A percentile compares a stretch with the other conserved stretches of the same genome.
These are phyloP conservation scores for Drosophila suzukii DNA, from an alignment of 1,140 invertebrate species.

Conservation along the genomic window DNA sequence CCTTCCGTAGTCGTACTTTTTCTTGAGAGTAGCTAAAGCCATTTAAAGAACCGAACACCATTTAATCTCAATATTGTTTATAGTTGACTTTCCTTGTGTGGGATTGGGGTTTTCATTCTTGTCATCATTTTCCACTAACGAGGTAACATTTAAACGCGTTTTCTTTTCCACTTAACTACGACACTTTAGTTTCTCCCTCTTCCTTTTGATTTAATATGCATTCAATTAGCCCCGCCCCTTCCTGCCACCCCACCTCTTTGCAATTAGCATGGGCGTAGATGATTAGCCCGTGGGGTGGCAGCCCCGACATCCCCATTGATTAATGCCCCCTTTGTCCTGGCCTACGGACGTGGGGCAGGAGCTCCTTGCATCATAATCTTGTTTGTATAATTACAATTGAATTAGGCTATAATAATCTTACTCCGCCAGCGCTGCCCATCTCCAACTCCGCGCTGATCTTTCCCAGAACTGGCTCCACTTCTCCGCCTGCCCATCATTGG, in stretches of 20 bases:
- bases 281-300: conserved; percentile 26
- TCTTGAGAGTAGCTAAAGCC: conserved; percentile 60
- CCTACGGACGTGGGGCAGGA: not conserved
- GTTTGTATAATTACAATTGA: conserved; percentile 71
- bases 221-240: conserved; percentile 38
- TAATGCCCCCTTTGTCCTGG: conserved; percentile 20
- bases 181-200: conserved; percentile 35
- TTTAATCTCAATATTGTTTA: conserved; percentile 42
- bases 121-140: conserved; percentile 67
- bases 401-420: conserved; percentile 76
- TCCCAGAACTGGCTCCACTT: conserved; percentile 2
- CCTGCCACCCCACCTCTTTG: conserved; percentile 10
- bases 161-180: conserved; percentile 63
- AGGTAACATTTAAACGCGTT: conserved; percentile 83
- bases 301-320: conserved; percentile 27
- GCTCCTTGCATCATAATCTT: conserved; percentile 39
- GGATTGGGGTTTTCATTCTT: conserved; percentile 6
- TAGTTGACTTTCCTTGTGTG: conserved; percentile 16
- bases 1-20: conserved; percentile 13
- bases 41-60: conserved; percentile 54
- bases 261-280: conserved; percentile 34
- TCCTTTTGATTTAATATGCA: conserved; percentile 50
- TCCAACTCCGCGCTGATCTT: conserved; percentile 34
- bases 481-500: conserved; percentile 1
- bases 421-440: conserved; percentile 24